Conservation (phyloP, 1,140 invertebrate species). For the Cataglyphis hispanica region DNA sequence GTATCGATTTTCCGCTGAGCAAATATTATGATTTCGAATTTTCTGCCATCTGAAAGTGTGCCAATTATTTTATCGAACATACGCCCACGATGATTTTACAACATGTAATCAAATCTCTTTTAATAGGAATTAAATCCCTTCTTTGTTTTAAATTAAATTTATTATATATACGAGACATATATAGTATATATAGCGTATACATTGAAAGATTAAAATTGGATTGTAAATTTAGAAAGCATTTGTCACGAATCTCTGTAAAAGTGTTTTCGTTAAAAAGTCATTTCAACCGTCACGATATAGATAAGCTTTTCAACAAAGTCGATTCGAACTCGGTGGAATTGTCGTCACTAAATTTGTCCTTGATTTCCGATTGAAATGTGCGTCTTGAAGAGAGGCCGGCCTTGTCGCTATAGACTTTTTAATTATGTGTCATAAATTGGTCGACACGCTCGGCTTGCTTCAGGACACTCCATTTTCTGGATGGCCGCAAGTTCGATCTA, state of each 20-base stretch:
- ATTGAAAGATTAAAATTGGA: neutral
- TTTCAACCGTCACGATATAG: neutral
- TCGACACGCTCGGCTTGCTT: conserved; percentile 81
- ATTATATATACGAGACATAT: no score
- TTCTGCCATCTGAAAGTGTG: neutral
- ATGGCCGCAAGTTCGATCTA: conserved; percentile 82
- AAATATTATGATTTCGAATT: conserved; percentile 7
- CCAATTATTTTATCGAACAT: conserved; percentile 20
- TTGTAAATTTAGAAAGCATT: conserved; percentile 1
- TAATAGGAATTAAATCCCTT: neutral
- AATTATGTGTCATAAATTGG: conserved; percentile 84
- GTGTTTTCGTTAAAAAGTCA: neutral
- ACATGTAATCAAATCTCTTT: neutral
- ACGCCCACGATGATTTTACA: neutral
- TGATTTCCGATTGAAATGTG: conserved; percentile 76
- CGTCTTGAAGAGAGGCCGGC: conserved; percentile 65
- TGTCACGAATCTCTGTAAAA: neutral
- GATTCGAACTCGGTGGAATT: neutral
- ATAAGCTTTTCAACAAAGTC: neutral
- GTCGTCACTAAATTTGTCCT: neutral
- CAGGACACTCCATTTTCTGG: conserved; percentile 84
- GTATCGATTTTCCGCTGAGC: conserved; percentile 3
- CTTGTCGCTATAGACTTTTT: conserved; percentile 80
- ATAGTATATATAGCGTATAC: neutral
- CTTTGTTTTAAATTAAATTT: conserved; percentile 11